Conservation (phyloP, 1,140 invertebrate genomes). For the Atopsyche davidsoni region DNA sequence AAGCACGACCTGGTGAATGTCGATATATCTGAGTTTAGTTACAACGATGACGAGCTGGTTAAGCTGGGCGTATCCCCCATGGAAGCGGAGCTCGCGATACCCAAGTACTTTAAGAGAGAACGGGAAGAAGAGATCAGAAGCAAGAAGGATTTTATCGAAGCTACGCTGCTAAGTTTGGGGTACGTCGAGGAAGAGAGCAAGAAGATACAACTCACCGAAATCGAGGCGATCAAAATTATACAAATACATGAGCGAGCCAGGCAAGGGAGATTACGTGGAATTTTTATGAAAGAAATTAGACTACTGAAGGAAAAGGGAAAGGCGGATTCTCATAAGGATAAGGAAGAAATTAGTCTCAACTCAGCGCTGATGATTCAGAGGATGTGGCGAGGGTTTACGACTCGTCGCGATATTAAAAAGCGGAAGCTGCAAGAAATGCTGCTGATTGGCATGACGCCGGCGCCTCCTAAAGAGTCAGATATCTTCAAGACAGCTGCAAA, state of each 20-base stretch:
- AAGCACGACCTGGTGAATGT: conserved; percentile 83
- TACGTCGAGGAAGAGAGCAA: conserved; percentile 58
- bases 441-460: conserved; percentile 72
- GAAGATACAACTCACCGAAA: conserved; percentile 60
- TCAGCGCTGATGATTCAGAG: conserved; percentile 76
- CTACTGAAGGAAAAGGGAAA: conserved; percentile 68
- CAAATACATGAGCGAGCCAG: conserved; percentile 87
- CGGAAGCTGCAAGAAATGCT: conserved; percentile 77
- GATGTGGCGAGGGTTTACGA: conserved; percentile 74
- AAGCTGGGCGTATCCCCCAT: conserved; percentile 57
- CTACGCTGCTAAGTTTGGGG: conserved; percentile 61
- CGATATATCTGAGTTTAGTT: conserved; percentile 79
- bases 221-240: conserved; percentile 79
- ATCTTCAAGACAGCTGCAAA: conserved; percentile 43
- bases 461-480: conserved; percentile 42
- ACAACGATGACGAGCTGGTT: conserved; percentile 69
- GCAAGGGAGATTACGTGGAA: conserved; percentile 75
- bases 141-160: conserved; percentile 56
- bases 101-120: conserved; percentile 64
- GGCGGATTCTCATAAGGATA: conserved; percentile 45
- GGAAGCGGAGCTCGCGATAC: conserved; percentile 60
- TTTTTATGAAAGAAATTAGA: conserved; percentile 87
- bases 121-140: conserved; percentile 55
- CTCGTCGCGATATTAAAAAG: conserved; percentile 60
- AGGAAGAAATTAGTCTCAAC: conserved; percentile 49